Conservation (phyloP, 2,888 invertebrate genomes). For the Arrhopalites spinosus region DNA sequence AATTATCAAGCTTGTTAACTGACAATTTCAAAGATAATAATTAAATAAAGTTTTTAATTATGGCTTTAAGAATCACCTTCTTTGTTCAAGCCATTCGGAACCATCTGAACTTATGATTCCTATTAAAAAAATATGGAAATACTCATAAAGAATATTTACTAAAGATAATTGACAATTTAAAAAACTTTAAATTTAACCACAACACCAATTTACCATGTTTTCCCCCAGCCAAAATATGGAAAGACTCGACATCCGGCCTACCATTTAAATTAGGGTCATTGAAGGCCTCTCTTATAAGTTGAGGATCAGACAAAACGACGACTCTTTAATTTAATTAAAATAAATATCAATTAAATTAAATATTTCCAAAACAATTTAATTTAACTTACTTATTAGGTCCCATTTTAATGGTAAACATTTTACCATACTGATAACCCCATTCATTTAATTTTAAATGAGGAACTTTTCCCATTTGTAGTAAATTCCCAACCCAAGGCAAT, state of each 20-base stretch:
- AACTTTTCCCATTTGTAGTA: conserved; percentile 19
- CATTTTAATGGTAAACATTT: background rate
- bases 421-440: background rate
- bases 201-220: conserved; percentile 20
- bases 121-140: background rate
- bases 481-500: conserved; percentile 41
- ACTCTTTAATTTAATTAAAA: background rate
- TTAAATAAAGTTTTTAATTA: background rate
- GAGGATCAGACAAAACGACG: conserved; percentile 19
- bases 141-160: background rate
- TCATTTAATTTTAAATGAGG: background rate
- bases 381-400: background rate
- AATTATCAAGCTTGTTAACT: background rate
- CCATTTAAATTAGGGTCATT: conserved; percentile 14
- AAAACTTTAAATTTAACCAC: background rate
- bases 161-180: background rate
- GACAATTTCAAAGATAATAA: background rate
- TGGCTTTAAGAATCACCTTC: background rate
- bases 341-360: background rate
- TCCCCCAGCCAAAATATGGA: background rate
- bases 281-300: conserved; percentile 28
- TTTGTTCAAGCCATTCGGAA: conserved; percentile 16
- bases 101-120: conserved; percentile 20
- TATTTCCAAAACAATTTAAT: background rate
- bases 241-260: conserved; percentile 18